Percentiles rank a stretch among this genome's conserved stretches.
Conservation (phyloP, 2,113 vertebrate species). For the Leucosticte australis region DNA sequence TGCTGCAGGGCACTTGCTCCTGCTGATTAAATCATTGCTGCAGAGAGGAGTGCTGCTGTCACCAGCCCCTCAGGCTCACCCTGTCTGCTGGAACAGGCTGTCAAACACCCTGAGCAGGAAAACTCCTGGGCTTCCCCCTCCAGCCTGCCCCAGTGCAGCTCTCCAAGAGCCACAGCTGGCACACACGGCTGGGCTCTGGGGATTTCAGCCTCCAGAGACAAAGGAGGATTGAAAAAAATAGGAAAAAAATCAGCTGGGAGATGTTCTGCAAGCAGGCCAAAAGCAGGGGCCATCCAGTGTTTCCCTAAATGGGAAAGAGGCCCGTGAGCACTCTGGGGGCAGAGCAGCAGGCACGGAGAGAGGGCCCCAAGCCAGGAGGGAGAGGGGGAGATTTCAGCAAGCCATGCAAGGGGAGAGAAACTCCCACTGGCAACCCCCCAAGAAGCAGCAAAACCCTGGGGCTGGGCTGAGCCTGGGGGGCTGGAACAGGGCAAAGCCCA, state of each 20-base stretch:
- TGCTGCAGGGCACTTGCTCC: not conserved
- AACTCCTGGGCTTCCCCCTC: not conserved
- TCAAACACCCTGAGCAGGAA: not conserved
- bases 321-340: not conserved
- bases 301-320: conserved; percentile 51
- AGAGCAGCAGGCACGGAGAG: not conserved
- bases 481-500: not conserved
- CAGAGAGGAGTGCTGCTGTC: not conserved
- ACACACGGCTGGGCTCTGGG: fast-evolving
- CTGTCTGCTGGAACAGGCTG: not conserved
- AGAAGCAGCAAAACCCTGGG: not conserved
- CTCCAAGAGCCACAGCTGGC: not conserved
- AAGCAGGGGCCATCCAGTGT: not conserved
- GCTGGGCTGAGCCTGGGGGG: not conserved
- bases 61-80: not conserved
- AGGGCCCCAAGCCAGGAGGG: not conserved
- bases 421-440: not conserved
- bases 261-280: not conserved
- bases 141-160: not conserved
- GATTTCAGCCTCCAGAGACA: not conserved
- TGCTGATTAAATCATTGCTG: not conserved
- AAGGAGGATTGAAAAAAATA: not conserved
- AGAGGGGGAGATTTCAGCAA: not conserved
- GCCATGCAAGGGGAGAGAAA: not conserved
- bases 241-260: not conserved